Base-by-base conservation (phyloP, 2,888 invertebrate genomes). In the Cistogaster globosa region DNA sequence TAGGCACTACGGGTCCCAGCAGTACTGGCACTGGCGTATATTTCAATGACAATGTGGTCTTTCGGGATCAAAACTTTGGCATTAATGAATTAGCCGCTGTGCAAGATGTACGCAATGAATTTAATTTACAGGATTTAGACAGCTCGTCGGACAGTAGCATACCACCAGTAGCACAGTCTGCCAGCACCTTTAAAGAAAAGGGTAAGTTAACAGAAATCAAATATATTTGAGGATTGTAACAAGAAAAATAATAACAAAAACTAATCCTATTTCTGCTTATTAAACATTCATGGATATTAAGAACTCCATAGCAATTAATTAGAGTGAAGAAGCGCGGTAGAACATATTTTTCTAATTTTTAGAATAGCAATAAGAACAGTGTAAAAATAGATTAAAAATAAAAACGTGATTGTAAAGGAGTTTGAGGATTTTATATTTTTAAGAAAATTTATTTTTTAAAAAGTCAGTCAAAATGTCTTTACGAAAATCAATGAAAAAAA, bases 91-190 rank as follows among this genome's bases (percentile, higher is more conserved):
- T 95, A 65, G 93, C 93, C 0, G 91, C 93, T 36, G 92, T 94
- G 36, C 93, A 93, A 88, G 93, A 93, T 87, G 92, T 93, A 18
- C 91, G 93, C 80, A 94, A 94, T 87, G 95, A 95, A 32, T 94
- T 94, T 86, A 94, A 93, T 84, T 90, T 95, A 58, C 96, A 96
- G 93, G 96, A 96, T 89, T 92, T 95, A 76, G 93, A 92, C 55
- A 91, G 88, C 58, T 91, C 88, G 5, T 89, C 90, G 67, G 90
- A 89, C 11, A 88, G 80, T 76, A 86, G 80, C 38, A 86, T 84
- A 12, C 88, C 89, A 5, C 87, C 93, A 11, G 90, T 89, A 83
- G 90, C 91, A 0, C 93, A 94, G 14, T 94, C 93, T 11, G 92
- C 92, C 2, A 93, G 92, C 51, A 94, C 94, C 60, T 94, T 94